A percentile compares a stretch with the other conserved stretches of the same genome.
These are phyloP conservation scores for Rotaria socialis DNA, from an alignment of 2,888 invertebrate species.

Conservation along the genomic window DNA sequence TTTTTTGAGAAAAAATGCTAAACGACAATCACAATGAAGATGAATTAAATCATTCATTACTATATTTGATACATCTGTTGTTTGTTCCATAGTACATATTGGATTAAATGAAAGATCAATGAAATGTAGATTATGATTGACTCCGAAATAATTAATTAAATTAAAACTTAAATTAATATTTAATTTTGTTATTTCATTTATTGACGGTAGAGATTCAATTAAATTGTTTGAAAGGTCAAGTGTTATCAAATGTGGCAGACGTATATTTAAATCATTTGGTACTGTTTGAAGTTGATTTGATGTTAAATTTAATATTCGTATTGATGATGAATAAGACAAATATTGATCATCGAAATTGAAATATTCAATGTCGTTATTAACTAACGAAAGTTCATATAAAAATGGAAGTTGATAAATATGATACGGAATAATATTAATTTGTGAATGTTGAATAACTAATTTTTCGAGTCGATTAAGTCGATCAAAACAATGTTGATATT, in stretches of 20 bases:
- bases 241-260: neutral
- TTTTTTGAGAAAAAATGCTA: neutral
- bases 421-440: neutral
- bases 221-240: constrained; percentile 24
- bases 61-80: neutral
- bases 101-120: constrained; percentile 3
- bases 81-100: neutral
- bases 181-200: neutral
- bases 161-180: constrained; percentile 2
- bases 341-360: neutral
- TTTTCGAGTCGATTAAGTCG: neutral
- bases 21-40: constrained; percentile 27
- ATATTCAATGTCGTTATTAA: neutral
- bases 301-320: constrained; percentile 25
- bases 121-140: neutral
- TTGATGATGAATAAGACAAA: neutral
- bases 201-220: neutral
- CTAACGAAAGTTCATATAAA: neutral
- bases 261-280: neutral
- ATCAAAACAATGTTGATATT: constrained; percentile 3
- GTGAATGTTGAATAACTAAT: neutral
- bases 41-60: neutral
- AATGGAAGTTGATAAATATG: neutral
- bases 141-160: neutral
- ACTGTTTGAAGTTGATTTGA: neutral